Evolutionary conservation across 2,113 vertebrate species (phyloP).

Genomic region (Chaetura pelagica): DNA sequence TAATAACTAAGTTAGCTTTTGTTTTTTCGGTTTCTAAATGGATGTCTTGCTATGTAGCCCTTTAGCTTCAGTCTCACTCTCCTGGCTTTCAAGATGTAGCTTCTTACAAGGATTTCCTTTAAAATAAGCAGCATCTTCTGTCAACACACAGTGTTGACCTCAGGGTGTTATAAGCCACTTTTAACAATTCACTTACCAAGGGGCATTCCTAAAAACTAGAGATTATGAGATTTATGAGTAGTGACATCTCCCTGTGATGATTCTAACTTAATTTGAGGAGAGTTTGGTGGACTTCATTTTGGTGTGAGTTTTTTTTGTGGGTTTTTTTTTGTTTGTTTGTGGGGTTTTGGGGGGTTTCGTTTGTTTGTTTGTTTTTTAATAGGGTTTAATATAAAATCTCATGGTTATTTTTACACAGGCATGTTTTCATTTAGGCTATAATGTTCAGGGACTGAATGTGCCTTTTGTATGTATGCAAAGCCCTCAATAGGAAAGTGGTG

Average conservation of each 20-base stretch:
- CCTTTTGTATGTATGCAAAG: not conserved
- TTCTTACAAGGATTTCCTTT: not conserved
- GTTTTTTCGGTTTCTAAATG: not conserved
- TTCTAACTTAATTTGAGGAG: not conserved
- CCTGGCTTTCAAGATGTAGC: not conserved
- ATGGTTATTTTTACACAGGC: not conserved
- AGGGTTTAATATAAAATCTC: slow-evolving; percentile 6
- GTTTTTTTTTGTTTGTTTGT: no score
- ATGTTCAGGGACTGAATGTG: slow-evolving; percentile 29
- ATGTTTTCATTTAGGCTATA: slow-evolving; percentile 62
- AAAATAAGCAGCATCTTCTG: not conserved
- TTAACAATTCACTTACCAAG: not conserved
- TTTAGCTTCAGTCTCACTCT: not conserved
- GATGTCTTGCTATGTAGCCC: not conserved
- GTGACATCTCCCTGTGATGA: not conserved
- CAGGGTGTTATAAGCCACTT: not conserved
- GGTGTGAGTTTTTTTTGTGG: no score
- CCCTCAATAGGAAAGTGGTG: slow-evolving; percentile 3
- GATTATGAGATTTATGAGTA: not conserved
- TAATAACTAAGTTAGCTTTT: not conserved
- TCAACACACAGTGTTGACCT: not conserved
- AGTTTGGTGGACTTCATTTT: not conserved
- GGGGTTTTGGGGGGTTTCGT: not conserved
- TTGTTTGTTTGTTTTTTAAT: not conserved
- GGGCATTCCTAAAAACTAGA: not conserved